Evolutionary conservation across 2,113 vertebrate genomes (phyloP).

Genomic region (Neotragus pygmaeus): DNA sequence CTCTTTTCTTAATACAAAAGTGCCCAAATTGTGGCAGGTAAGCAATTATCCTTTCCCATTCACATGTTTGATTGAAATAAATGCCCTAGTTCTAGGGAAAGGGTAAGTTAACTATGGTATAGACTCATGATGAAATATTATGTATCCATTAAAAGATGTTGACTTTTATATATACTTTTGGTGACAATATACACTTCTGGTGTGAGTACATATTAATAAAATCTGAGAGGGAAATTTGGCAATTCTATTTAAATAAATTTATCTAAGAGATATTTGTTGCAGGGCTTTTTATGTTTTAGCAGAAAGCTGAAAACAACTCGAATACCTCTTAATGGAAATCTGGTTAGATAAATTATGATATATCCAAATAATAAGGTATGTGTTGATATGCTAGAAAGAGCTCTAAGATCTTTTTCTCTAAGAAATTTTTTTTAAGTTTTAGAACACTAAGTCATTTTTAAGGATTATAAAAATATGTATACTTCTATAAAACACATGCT

Average conservation of each 20-base stretch:
- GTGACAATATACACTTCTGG: not conserved
- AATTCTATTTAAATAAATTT: not conserved
- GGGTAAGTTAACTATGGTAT: too few relatives aligned
- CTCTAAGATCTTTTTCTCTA: too few relatives aligned
- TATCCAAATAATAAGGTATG: not conserved
- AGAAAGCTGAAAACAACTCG: not conserved
- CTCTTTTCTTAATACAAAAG: conserved; percentile 45
- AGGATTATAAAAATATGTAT: not conserved
- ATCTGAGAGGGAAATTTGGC: not conserved
- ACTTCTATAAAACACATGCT: not conserved
- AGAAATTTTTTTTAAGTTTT: not conserved
- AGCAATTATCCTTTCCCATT: not conserved
- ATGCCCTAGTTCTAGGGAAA: not conserved
- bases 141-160: not conserved
- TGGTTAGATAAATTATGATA: not conserved
- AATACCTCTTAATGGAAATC: not conserved
- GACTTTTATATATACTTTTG: not conserved
- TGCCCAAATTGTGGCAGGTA: conserved; percentile 76
- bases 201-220: not conserved
- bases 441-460: not conserved
- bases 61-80: not conserved
- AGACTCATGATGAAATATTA: not conserved
- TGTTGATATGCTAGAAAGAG: not conserved
- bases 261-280: not conserved
- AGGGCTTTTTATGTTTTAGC: not conserved